phyloP scores from a whole-genome alignment of 1,140 invertebrate genomes.

The Thrips palmi region DNA sequence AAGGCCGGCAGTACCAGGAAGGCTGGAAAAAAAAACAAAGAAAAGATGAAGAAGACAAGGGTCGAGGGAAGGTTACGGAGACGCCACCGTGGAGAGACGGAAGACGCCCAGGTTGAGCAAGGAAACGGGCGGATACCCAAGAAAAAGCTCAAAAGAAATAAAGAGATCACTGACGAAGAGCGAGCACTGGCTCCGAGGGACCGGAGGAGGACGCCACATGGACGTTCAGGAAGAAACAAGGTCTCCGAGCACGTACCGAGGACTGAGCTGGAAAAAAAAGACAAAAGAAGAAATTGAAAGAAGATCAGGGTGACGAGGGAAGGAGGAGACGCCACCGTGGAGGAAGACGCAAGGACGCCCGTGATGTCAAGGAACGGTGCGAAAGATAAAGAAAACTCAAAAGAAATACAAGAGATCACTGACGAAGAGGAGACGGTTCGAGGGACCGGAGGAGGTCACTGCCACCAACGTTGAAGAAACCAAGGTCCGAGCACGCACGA shows the following conservation, averaged over 20 bases:
- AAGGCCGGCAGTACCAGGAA: not conserved
- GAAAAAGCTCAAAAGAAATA: slow-evolving; percentile 20
- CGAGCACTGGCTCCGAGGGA: slow-evolving; percentile 19
- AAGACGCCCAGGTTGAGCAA: too few species aligned
- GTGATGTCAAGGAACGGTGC: too few species aligned
- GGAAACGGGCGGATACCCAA: slow-evolving; percentile 13
- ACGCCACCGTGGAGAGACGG: too few species aligned
- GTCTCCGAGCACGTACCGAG: slow-evolving; percentile 12
- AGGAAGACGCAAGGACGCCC: too few species aligned
- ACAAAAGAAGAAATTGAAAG: too few species aligned
- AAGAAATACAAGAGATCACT: slow-evolving; percentile 15
- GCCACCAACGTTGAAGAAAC: slow-evolving; percentile 22
- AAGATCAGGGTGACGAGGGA: slow-evolving; percentile 20
- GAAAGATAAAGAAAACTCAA: slow-evolving; percentile 20
- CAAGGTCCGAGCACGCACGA: too few species aligned
- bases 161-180: slow-evolving; percentile 22
- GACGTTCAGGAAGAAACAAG: slow-evolving; percentile 3
- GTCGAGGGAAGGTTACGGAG: too few species aligned
- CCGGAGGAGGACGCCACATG: not conserved
- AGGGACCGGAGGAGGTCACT: slow-evolving; percentile 20
- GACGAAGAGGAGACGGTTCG: slow-evolving; percentile 15
- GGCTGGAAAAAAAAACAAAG: slow-evolving; percentile 2
- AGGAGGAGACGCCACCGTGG: slow-evolving; percentile 10
- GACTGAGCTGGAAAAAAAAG: slow-evolving; percentile 8
- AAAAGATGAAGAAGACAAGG: slow-evolving; percentile 14